These are phyloP conservation scores for Gnatocerus cornutus DNA, from an alignment of 2,888 invertebrate species.

Conservation along the genomic window DNA sequence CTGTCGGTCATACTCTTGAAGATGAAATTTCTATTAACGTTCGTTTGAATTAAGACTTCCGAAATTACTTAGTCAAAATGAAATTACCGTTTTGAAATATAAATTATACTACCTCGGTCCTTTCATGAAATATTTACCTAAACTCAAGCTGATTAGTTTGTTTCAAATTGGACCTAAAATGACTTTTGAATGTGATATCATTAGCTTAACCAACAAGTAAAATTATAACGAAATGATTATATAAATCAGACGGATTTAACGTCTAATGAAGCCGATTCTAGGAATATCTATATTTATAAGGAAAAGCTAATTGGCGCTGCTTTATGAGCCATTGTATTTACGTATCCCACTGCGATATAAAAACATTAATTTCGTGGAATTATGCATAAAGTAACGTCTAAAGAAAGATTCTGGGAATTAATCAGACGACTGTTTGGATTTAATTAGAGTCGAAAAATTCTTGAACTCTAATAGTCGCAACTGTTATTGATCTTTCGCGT, in stretches of 20 bases:
- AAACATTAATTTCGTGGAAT: too few species aligned
- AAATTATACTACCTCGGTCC: neutral
- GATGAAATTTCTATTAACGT: too few species aligned
- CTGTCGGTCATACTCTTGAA: too few species aligned
- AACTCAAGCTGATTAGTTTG: neutral
- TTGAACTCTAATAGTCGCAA: neutral
- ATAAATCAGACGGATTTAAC: neutral
- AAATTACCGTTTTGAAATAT: slow-evolving; percentile 1
- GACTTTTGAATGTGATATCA: neutral
- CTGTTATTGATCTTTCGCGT: slow-evolving; percentile 4
- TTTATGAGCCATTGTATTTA: neutral
- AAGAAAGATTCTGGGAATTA: too few species aligned
- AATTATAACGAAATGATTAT: neutral
- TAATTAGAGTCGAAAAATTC: too few species aligned
- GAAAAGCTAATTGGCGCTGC: neutral
- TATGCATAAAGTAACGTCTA: too few species aligned
- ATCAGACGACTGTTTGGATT: too few species aligned
- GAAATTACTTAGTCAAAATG: neutral
- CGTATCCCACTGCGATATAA: too few species aligned
- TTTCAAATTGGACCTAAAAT: neutral
- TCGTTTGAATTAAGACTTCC: neutral
- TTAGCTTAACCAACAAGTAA: neutral
- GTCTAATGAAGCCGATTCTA: neutral
- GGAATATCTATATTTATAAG: neutral
- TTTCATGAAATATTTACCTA: neutral